Conservation (phyloP, 2,797 vertebrate genomes). For the Propithecus deckenii region DNA sequence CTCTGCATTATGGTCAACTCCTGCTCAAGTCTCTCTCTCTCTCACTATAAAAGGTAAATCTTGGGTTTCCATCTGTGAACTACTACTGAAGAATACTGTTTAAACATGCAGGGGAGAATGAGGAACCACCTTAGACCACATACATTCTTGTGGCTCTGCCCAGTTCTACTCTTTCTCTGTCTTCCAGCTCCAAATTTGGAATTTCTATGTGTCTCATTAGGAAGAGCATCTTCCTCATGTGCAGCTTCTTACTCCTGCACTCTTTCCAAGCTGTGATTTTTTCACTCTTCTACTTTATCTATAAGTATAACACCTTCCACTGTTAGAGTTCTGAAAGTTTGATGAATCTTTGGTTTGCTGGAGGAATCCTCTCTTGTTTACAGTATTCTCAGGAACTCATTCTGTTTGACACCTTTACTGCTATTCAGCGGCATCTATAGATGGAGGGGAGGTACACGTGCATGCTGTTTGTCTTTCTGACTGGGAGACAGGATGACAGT, state of each 20-base stretch:
- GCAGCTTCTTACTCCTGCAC: neutral
- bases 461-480: neutral
- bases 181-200: neutral
- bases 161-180: neutral
- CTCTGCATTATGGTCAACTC: neutral
- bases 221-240: neutral
- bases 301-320: neutral
- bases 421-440: neutral
- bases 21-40: neutral
- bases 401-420: neutral
- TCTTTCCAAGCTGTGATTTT: neutral
- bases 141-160: neutral
- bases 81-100: neutral
- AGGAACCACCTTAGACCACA: neutral
- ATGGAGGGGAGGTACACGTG: neutral
- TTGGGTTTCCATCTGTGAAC: neutral
- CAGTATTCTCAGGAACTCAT: neutral
- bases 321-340: neutral
- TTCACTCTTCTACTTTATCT: neutral
- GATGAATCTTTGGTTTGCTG: neutral
- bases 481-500: neutral
- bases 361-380: neutral
- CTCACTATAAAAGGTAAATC: neutral
- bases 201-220: neutral
- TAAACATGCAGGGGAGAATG: rapidly evolving